Evolutionary conservation across 2,888 invertebrate species (phyloP).

Genomic region (Scaptomyza cyrtandrae): DNA sequence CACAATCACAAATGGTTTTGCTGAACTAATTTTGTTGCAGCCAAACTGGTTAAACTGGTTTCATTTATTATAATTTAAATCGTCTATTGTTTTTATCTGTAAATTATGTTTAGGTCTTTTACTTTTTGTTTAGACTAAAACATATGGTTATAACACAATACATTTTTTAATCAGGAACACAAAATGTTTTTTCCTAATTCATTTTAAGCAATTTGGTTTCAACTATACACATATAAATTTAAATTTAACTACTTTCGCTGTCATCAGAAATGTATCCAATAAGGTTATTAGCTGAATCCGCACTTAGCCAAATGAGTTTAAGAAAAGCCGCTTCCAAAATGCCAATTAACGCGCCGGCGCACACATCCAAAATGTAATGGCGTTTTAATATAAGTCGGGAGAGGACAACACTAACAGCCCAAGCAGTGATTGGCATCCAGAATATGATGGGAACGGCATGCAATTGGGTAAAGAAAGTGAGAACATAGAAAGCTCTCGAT

Average conservation of each 20-base stretch:
- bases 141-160: background rate
- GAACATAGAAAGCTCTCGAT: slow-evolving; percentile 91
- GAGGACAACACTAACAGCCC: slow-evolving; percentile 90
- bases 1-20: background rate
- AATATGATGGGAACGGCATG: slow-evolving; percentile 87
- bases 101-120: background rate
- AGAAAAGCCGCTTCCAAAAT: slow-evolving; percentile 88
- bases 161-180: background rate
- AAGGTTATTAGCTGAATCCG: slow-evolving; percentile 76
- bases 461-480: slow-evolving; percentile 89
- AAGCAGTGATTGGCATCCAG: slow-evolving; percentile 88
- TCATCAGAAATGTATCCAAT: slow-evolving; percentile 76
- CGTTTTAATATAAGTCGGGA: slow-evolving; percentile 93
- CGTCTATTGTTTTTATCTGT: background rate
- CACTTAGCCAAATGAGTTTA: slow-evolving; percentile 89
- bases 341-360: slow-evolving; percentile 91
- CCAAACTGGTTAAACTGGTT: background rate
- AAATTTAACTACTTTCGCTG: slow-evolving; percentile 46
- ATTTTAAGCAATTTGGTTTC: background rate
- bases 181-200: background rate
- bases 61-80: background rate
- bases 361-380: slow-evolving; percentile 94
- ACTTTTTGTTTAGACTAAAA: background rate
- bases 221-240: background rate
- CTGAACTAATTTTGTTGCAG: too few species aligned